phyloP scores from a whole-genome alignment of 2,113 vertebrate genomes.

The Platichthys stellatus region DNA sequence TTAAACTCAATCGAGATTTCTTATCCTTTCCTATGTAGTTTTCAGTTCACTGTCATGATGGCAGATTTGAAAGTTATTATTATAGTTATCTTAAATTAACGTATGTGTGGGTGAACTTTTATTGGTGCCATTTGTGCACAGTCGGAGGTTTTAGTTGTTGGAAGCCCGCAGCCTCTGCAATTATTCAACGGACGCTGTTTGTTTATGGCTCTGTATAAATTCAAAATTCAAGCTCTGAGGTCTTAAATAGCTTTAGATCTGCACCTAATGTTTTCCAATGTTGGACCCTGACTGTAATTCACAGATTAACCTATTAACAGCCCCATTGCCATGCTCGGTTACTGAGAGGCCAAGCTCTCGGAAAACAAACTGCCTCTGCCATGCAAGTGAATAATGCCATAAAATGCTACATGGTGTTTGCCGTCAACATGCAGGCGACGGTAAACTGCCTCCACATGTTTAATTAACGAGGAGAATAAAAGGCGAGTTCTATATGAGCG shows the following conservation, averaged over 20 bases:
- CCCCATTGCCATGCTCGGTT: conserved; percentile 55
- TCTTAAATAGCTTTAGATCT: conserved; percentile 59
- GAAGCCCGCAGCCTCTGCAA: conserved; percentile 23
- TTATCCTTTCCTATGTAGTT: conserved; percentile 25
- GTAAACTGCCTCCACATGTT: conserved; percentile 74
- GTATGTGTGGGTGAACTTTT: conserved; percentile 32
- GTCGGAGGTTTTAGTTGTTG: neutral
- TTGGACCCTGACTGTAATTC: conserved; percentile 38
- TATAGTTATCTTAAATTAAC: conserved; percentile 14
- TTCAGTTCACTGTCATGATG: conserved; percentile 12
- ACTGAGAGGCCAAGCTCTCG: conserved; percentile 33
- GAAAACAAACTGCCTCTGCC: conserved; percentile 64
- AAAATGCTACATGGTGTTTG: conserved; percentile 60
- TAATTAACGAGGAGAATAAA: conserved; percentile 74
- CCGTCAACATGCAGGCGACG: conserved; percentile 47
- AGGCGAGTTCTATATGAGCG: conserved; percentile 36
- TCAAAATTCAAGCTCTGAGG: conserved; percentile 19
- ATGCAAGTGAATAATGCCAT: conserved; percentile 75
- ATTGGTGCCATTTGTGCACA: conserved; percentile 7
- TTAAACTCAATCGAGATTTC: neutral
- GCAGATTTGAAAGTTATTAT: conserved; percentile 15
- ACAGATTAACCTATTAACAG: conserved; percentile 63
- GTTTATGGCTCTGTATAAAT: conserved; percentile 22
- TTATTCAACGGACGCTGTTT: conserved; percentile 38
- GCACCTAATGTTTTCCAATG: conserved; percentile 57